Evolutionary conservation across 2,113 vertebrate genomes (phyloP).

Genomic region (Anolis sagrei): DNA sequence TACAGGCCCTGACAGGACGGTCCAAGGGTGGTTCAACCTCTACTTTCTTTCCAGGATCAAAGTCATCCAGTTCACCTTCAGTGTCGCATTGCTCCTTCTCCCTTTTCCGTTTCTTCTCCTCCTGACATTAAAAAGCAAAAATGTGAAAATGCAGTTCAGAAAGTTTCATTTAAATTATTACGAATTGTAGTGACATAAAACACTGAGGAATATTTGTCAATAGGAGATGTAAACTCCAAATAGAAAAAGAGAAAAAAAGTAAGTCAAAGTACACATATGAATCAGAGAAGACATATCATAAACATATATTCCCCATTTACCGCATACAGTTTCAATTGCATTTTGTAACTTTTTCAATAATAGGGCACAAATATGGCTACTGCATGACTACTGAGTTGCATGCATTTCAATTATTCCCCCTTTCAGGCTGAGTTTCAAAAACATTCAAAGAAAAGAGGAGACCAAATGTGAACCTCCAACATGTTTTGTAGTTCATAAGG

Average conservation of each 20-base stretch:
- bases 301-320: no score
- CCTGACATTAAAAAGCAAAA: constrained; percentile 68
- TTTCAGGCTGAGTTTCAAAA: no score
- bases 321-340: not conserved
- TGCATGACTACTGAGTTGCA: no score
- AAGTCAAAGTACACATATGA: no score
- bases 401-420: no score
- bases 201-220: not conserved
- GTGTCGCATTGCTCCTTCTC: constrained; percentile 91
- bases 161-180: not conserved
- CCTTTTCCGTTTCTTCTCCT: constrained; percentile 93
- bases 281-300: not conserved
- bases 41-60: constrained; percentile 86
- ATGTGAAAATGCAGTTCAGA: not conserved
- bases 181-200: not conserved
- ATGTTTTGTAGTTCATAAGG: no score
- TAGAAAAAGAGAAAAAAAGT: not conserved
- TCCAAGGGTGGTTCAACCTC: constrained; percentile 90
- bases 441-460: no score
- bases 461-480: no score
- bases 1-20: constrained; percentile 89
- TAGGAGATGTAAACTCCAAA: not conserved
- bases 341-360: no score
- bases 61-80: constrained; percentile 88
- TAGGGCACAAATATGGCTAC: no score